These are phyloP conservation scores for Stenolophus ochropezus DNA, from an alignment of 2,888 invertebrate genomes.

Conservation along the genomic window DNA sequence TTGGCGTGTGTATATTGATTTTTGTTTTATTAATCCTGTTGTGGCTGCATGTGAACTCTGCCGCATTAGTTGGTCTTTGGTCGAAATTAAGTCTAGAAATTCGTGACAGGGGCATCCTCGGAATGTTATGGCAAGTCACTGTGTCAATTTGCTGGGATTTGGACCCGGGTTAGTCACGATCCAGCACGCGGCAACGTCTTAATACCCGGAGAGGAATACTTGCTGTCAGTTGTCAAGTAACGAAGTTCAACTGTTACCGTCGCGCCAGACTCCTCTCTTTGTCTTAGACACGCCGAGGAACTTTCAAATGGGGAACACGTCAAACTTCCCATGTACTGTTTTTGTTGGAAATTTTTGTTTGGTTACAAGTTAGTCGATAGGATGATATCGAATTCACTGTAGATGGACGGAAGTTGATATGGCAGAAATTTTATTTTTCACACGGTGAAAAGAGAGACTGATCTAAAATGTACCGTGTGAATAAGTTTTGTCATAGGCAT, in stretches of 20 bases:
- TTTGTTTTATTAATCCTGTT: background rate
- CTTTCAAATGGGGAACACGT: constrained; percentile 29
- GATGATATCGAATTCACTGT: background rate
- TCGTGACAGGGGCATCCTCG: constrained; percentile 48
- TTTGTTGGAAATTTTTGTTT: constrained; percentile 36
- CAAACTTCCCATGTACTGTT: constrained; percentile 43
- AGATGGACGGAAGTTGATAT: constrained; percentile 9
- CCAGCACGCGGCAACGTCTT: constrained; percentile 51
- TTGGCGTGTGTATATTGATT: no score
- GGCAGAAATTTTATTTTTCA: background rate
- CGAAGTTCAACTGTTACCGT: constrained; percentile 39
- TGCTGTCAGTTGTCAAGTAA: constrained; percentile 56
- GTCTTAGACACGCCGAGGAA: background rate
- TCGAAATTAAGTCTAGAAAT: constrained; percentile 46
- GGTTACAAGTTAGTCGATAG: constrained; percentile 12
- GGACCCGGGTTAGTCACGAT: constrained; percentile 42
- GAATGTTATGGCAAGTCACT: constrained; percentile 52
- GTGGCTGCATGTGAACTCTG: background rate
- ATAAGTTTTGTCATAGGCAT: no score
- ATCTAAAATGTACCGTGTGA: no score
- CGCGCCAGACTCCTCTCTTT: background rate
- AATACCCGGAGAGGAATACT: constrained; percentile 48
- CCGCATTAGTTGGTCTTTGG: constrained; percentile 44
- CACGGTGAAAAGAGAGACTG: no score
- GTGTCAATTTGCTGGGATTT: constrained; percentile 55